A percentile compares a stretch with the other conserved stretches of the same genome.
phyloP scores from a whole-genome alignment of 2,888 invertebrate species.

The Lepidochrysops patricia region DNA sequence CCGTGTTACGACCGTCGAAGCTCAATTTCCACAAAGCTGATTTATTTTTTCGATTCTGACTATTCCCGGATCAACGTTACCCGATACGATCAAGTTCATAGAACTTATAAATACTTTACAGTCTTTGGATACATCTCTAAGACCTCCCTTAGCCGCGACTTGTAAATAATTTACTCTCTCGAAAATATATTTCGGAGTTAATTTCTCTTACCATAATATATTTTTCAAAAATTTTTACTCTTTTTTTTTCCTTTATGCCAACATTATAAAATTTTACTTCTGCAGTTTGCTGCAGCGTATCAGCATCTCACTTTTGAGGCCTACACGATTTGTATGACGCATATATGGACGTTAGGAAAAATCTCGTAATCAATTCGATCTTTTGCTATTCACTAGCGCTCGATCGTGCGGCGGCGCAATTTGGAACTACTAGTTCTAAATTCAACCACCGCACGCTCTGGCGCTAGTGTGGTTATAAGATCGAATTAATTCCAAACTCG shows the following conservation, averaged over 20 bases:
- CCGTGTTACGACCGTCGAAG: conserved; percentile 30
- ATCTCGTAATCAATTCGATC: no score
- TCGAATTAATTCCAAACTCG: background rate
- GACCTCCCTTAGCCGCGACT: conserved; percentile 57
- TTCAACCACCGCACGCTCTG: no score
- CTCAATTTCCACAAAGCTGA: conserved; percentile 31
- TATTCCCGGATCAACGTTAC: conserved; percentile 55
- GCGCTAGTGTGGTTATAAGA: no score
- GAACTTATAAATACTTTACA: conserved; percentile 69
- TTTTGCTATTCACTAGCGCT: no score
- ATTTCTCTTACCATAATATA: conserved; percentile 33
- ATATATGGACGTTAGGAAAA: conserved; percentile 24
- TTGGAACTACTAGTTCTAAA: no score
- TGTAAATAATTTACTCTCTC: conserved; percentile 68
- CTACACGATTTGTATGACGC: conserved; percentile 23
- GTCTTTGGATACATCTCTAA: conserved; percentile 73
- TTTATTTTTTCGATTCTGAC: conserved; percentile 55
- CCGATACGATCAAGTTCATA: conserved; percentile 50
- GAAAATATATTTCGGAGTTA: conserved; percentile 71
- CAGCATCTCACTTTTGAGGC: conserved; percentile 19
- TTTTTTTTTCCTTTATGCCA: conserved; percentile 41
- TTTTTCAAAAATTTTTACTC: conserved; percentile 36
- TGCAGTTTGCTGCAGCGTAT: conserved; percentile 18
- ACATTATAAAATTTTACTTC: conserved; percentile 19
- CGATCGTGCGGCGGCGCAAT: no score